These are phyloP conservation scores for Strix uralensis DNA, from an alignment of 2,113 vertebrate genomes.

Conservation along the genomic window DNA sequence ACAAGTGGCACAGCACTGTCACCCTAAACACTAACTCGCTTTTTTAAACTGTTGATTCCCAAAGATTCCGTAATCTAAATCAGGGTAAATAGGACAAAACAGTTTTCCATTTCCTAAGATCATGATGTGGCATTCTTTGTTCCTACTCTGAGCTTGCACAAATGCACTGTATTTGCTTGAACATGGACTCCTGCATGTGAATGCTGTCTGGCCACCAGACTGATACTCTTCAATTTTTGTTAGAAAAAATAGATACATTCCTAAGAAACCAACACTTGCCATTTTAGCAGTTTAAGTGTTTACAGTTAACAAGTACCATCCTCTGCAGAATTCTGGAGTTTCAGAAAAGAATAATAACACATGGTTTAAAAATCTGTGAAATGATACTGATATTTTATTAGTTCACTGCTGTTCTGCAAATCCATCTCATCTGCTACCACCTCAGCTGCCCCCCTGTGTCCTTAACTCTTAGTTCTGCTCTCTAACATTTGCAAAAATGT, in stretches of 20 bases:
- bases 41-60: neutral
- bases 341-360: neutral
- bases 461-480: neutral
- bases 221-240: neutral
- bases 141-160: neutral
- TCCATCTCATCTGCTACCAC: neutral
- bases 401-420: neutral
- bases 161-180: neutral
- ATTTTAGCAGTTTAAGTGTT: neutral
- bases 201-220: neutral
- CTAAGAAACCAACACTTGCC: neutral
- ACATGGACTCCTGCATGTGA: neutral
- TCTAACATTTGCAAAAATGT: neutral
- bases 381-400: neutral
- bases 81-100: neutral
- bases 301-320: neutral
- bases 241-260: neutral
- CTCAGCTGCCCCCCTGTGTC: neutral
- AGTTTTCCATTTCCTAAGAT: neutral
- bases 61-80: neutral
- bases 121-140: neutral
- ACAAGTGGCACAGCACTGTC: neutral
- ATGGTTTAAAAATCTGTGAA: neutral
- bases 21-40: neutral
- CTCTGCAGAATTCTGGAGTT: neutral